phyloP scores from a whole-genome alignment of 2,113 vertebrate species.

The Carollia perspicillata region DNA sequence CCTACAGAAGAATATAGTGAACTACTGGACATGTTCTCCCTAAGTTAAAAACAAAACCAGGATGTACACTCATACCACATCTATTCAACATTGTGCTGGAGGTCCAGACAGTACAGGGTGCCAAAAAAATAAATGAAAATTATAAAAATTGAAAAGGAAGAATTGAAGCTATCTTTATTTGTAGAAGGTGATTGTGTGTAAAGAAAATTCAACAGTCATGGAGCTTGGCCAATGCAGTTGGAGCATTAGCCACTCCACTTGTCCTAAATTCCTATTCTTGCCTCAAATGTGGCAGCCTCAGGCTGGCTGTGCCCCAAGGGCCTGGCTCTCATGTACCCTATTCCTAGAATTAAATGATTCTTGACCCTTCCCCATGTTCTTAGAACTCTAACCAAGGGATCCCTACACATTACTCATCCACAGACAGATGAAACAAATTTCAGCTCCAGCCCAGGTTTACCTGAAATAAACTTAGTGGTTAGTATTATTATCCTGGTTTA shows the following conservation, averaged over 20 bases:
- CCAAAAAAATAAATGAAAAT: not conserved
- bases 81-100: not conserved
- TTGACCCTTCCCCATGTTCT: not conserved
- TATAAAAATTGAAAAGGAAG: not conserved
- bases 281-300: accelerated
- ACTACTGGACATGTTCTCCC: not conserved
- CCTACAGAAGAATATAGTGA: not conserved
- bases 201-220: not conserved
- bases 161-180: not conserved
- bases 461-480: not conserved
- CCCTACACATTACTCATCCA: too few relatives aligned
- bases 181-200: not conserved
- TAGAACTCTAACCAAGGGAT: not conserved
- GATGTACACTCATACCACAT: not conserved
- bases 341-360: not conserved
- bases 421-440: not conserved
- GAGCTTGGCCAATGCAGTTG: not conserved
- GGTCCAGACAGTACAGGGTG: not conserved
- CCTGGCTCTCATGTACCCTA: not conserved
- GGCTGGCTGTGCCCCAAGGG: not conserved
- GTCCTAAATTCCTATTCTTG: not conserved
- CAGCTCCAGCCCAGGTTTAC: not conserved
- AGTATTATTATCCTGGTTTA: not conserved
- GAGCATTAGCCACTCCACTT: too few relatives aligned
- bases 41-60: not conserved